These are phyloP conservation scores for Cisticola juncidis DNA, from an alignment of 2,113 vertebrate genomes.

Conservation along the genomic window DNA sequence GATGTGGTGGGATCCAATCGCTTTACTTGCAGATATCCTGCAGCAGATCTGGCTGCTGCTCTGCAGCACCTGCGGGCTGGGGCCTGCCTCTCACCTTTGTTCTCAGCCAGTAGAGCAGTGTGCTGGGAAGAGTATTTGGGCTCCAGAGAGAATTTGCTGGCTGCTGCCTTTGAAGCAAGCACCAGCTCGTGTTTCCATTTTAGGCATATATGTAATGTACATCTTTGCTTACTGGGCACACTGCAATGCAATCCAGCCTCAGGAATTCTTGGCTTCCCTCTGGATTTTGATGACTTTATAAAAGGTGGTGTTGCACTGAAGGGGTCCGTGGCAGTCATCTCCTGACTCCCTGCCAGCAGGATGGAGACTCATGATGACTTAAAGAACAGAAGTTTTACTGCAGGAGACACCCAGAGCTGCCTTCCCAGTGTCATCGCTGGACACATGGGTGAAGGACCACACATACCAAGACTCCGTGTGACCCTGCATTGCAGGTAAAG, in stretches of 20 bases:
- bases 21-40: neutral
- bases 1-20: neutral
- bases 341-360: neutral
- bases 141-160: slow-evolving; percentile 21
- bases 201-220: slow-evolving; percentile 3
- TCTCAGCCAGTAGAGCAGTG: neutral
- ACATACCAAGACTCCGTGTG: neutral
- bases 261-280: slow-evolving; percentile 38
- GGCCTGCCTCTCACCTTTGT: neutral
- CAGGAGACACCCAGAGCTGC: neutral
- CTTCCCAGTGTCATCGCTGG: neutral
- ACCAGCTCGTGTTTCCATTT: slow-evolving; percentile 24
- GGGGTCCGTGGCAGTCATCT: neutral
- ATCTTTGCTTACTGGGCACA: slow-evolving; percentile 48
- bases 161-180: slow-evolving; percentile 37
- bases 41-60: neutral
- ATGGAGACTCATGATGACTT: neutral
- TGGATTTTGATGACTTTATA: slow-evolving; percentile 40
- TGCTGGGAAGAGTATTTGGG: slow-evolving; percentile 10
- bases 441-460: neutral
- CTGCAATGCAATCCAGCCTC: slow-evolving; percentile 7
- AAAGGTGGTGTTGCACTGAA: neutral
- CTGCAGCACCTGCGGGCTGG: neutral
- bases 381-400: neutral
- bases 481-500: neutral